phyloP scores from a whole-genome alignment of 2,113 vertebrate genomes.

The Apteryx mantelli region DNA sequence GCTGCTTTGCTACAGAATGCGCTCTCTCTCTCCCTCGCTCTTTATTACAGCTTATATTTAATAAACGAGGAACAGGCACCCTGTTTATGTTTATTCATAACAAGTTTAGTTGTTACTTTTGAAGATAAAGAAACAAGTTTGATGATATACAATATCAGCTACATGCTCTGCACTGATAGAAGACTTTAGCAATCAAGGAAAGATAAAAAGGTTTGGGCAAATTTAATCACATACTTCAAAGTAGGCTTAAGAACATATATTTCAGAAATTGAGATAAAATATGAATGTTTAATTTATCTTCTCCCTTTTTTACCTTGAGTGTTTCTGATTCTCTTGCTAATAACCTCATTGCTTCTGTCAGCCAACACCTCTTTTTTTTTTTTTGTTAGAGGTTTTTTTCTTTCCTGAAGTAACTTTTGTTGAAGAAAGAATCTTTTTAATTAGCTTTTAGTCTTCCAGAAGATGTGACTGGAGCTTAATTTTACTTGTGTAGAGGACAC shows the following conservation, averaged over 20 bases:
- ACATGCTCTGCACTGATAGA: constrained; percentile 70
- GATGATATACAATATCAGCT: constrained; percentile 72
- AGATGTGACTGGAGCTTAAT: background rate
- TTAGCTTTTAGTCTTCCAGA: constrained; percentile 36
- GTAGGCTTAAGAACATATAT: constrained; percentile 73
- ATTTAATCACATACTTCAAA: constrained; percentile 76
- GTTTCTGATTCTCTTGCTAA: constrained; percentile 68
- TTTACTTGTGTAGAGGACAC: background rate
- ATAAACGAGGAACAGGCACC: constrained; percentile 69
- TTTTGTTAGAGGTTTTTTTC: background rate
- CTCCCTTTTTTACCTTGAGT: constrained; percentile 48
- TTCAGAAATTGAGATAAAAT: constrained; percentile 74
- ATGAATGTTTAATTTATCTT: constrained; percentile 75
- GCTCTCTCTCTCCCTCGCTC: background rate
- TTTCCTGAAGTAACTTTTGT: constrained; percentile 25
- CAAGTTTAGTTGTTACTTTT: constrained; percentile 72
- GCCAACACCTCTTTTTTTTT: background rate
- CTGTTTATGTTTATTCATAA: constrained; percentile 77
- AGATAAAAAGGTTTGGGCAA: constrained; percentile 71
- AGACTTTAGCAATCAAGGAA: constrained; percentile 74
- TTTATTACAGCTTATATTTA: constrained; percentile 73
- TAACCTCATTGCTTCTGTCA: constrained; percentile 74
- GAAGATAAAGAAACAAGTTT: constrained; percentile 75
- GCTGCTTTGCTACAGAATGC: background rate
- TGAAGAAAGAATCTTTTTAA: constrained; percentile 18